A percentile compares a stretch with the other conserved stretches of the same genome.
Evolutionary conservation across 2,888 invertebrate species (phyloP).

Genomic region (Rhopalosiphum nymphaeae): DNA sequence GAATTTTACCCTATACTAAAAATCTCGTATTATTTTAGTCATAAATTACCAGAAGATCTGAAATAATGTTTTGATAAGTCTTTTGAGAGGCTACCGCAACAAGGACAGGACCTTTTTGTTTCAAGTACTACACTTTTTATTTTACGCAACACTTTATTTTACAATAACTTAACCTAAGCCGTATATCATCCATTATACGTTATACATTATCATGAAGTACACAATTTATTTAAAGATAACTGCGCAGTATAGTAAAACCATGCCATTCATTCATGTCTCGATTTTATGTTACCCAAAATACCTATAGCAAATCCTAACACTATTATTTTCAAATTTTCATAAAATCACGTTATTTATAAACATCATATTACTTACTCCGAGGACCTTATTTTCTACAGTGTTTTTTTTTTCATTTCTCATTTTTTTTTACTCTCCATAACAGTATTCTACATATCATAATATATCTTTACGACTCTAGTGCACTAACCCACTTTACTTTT

Average conservation of each 20-base stretch:
- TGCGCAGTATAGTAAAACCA: neutral
- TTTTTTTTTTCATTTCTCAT: neutral
- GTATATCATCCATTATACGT: neutral
- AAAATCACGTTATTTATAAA: neutral
- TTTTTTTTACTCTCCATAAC: constrained; percentile 12
- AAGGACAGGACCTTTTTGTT: neutral
- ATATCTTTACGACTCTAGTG: constrained; percentile 11
- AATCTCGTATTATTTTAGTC: neutral
- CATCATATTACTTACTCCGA: neutral
- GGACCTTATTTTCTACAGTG: neutral
- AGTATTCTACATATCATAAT: constrained; percentile 16
- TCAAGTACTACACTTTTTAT: neutral
- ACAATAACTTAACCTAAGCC: neutral
- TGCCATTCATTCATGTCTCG: neutral
- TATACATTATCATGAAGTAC: neutral
- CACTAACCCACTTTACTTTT: constrained; percentile 22
- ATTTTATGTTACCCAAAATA: neutral
- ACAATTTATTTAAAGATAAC: neutral
- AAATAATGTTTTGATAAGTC: constrained; percentile 19
- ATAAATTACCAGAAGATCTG: neutral
- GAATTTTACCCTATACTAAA: neutral
- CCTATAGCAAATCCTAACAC: neutral
- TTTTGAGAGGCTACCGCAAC: neutral
- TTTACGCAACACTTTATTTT: neutral
- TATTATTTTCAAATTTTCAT: neutral